Conservation (phyloP, 2,888 invertebrate species). For the Rhopalosiphum nymphaeae region DNA sequence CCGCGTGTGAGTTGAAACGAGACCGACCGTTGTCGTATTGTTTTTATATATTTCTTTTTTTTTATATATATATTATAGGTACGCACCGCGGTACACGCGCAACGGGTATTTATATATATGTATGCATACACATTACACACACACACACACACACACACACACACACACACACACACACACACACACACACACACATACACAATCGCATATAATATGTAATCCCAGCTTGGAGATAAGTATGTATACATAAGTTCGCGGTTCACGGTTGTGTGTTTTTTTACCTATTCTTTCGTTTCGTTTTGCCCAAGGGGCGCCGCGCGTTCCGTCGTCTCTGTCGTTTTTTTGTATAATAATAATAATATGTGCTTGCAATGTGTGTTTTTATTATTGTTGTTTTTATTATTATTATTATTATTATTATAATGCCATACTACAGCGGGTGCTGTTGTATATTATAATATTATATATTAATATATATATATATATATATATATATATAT, state of each 20-base stretch:
- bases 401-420: slow-evolving; percentile 8
- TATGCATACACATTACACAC: neutral
- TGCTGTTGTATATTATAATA: neutral
- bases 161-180: neutral
- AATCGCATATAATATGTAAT: neutral
- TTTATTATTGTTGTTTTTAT: neutral
- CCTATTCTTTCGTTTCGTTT: slow-evolving; percentile 4
- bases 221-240: neutral
- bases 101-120: neutral
- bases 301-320: neutral
- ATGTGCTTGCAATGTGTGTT: neutral
- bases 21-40: slow-evolving; percentile 58
- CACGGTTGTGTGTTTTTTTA: slow-evolving; percentile 16
- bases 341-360: neutral
- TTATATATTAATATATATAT: neutral
- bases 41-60: slow-evolving; percentile 7
- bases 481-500: too few species aligned
- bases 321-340: neutral
- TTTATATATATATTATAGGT: neutral
- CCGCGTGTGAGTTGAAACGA: slow-evolving; percentile 44
- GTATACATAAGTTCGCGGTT: neutral
- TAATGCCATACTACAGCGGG: neutral
- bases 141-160: neutral
- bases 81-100: neutral
- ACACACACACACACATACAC: neutral